Conservation (phyloP, 2,888 invertebrate species). For the Megaustenia siamemsis region DNA sequence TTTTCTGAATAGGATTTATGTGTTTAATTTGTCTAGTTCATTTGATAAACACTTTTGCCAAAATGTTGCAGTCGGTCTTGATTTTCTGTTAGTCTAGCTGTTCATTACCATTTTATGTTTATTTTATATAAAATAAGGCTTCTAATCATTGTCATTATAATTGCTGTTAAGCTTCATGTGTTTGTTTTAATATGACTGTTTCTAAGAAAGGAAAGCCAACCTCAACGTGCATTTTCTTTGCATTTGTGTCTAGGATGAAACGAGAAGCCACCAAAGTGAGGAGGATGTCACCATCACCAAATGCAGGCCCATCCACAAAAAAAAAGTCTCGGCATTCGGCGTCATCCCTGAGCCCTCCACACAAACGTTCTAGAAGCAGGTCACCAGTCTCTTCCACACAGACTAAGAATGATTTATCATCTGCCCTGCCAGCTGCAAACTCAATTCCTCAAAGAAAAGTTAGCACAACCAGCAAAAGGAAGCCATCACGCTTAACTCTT, state of each 20-base stretch:
- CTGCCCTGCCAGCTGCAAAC: not conserved
- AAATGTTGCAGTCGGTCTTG: too few relatives aligned
- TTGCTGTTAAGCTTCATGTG: too few relatives aligned
- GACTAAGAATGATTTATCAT: not conserved
- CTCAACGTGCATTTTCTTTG: too few relatives aligned
- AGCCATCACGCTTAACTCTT: slow-evolving; percentile 43
- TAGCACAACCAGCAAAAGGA: slow-evolving; percentile 42
- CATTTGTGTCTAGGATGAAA: slow-evolving; percentile 17
- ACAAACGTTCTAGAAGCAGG: not conserved
- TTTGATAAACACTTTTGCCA: too few relatives aligned
- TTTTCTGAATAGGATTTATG: too few relatives aligned
- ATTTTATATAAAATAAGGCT: too few relatives aligned
- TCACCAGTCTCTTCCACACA: slow-evolving; percentile 13
- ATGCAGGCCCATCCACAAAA: slow-evolving; percentile 8
- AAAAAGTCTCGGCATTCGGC: not conserved
- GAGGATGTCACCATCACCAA: not conserved
- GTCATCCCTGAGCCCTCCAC: not conserved
- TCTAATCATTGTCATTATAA: too few relatives aligned
- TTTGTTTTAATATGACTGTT: too few relatives aligned
- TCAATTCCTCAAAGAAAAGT: slow-evolving; percentile 23
- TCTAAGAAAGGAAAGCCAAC: too few relatives aligned
- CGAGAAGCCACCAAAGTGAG: not conserved
- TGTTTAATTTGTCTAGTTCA: too few relatives aligned
- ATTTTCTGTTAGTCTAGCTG: too few relatives aligned
- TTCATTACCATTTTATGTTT: too few relatives aligned